phyloP scores from a whole-genome alignment of 2,888 invertebrate genomes.

The Petrolisthes cinctipes region DNA sequence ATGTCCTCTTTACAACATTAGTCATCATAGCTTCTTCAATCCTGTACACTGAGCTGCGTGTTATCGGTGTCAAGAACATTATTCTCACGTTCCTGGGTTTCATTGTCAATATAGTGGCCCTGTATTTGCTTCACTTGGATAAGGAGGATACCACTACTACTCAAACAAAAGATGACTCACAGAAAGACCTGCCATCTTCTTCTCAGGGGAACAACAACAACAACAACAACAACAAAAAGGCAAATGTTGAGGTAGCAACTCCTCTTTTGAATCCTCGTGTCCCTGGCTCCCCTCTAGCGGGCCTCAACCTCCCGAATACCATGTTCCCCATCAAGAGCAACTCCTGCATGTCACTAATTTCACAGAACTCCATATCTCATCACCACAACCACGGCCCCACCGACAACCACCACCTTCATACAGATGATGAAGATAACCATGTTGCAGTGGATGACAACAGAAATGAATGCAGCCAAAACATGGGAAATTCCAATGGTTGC shows the following conservation, averaged over 20 bases:
- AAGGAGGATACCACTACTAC: slow-evolving; percentile 38
- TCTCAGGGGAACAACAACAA: slow-evolving; percentile 25
- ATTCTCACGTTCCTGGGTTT: slow-evolving; percentile 62
- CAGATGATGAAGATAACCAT: slow-evolving; percentile 1
- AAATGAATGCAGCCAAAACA: slow-evolving; percentile 14
- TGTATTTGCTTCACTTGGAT: slow-evolving; percentile 62
- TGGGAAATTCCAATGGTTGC: slow-evolving; percentile 17
- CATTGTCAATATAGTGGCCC: slow-evolving; percentile 61
- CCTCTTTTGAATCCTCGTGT: slow-evolving; percentile 37
- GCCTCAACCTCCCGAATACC: slow-evolving; percentile 46
- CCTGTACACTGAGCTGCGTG: slow-evolving; percentile 59
- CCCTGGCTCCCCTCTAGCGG: slow-evolving; percentile 53
- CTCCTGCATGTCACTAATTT: slow-evolving; percentile 54
- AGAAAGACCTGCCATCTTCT: not conserved
- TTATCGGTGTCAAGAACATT: slow-evolving; percentile 61
- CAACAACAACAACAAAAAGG: slow-evolving; percentile 1
- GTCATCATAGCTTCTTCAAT: slow-evolving; percentile 64
- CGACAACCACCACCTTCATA: slow-evolving; percentile 15
- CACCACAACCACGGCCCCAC: slow-evolving; percentile 26
- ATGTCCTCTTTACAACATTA: slow-evolving; percentile 61
- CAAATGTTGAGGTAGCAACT: slow-evolving; percentile 26
- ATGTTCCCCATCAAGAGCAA: slow-evolving; percentile 54
- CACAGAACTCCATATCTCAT: slow-evolving; percentile 29
- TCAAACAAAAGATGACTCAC: slow-evolving; percentile 3
- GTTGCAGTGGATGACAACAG: slow-evolving; percentile 17